Conservation (phyloP, 2,113 vertebrate genomes). For the Gorsachius goisagi region DNA sequence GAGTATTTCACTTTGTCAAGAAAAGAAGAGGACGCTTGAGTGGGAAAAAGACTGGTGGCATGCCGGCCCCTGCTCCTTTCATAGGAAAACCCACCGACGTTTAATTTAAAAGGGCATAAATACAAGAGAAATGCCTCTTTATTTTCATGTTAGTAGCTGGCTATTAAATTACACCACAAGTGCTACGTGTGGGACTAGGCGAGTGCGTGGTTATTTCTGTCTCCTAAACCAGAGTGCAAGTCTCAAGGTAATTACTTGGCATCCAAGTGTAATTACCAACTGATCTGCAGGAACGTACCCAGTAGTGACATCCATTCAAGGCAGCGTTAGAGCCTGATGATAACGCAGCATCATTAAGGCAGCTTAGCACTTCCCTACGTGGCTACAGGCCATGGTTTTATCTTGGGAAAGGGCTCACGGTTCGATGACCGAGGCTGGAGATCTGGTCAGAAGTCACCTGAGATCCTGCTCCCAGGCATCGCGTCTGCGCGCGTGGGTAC, state of each 20-base stretch:
- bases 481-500: fast-evolving
- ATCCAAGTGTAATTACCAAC: constrained; percentile 70
- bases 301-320: constrained; percentile 29
- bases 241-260: constrained; percentile 62
- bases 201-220: constrained; percentile 43
- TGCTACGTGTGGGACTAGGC: constrained; percentile 29
- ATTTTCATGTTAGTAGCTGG: background rate
- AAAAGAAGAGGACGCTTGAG: background rate
- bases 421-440: fast-evolving
- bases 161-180: constrained; percentile 54
- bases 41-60: background rate
- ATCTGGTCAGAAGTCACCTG: background rate
- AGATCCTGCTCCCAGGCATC: background rate
- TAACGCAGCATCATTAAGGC: constrained; percentile 31
- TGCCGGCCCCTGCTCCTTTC: background rate
- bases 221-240: constrained; percentile 42
- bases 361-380: background rate
- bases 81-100: background rate
- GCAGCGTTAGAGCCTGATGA: constrained; percentile 45
- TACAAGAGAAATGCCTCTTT: constrained; percentile 32
- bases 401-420: fast-evolving
- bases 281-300: constrained; percentile 54
- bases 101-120: constrained; percentile 50
- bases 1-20: constrained; percentile 20
- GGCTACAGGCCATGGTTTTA: background rate